Conservation (phyloP, 2,888 invertebrate genomes). For the Ophion obscuratus region DNA sequence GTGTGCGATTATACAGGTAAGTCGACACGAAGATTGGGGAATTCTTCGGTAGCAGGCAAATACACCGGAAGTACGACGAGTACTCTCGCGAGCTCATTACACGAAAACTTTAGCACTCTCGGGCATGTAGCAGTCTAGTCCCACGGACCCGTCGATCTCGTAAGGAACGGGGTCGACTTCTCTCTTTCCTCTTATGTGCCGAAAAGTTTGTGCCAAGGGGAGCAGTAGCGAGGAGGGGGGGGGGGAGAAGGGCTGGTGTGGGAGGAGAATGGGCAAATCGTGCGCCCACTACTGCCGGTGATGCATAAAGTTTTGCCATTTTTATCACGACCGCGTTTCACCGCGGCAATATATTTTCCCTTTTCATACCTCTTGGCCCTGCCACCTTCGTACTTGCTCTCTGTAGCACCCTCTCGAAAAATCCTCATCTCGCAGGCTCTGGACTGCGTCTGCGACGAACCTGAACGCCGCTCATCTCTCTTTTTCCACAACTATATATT, state of each 20-base stretch:
- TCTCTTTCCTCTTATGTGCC: constrained; percentile 31
- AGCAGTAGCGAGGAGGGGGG: constrained; percentile 3
- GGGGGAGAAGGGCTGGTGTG: constrained; percentile 7
- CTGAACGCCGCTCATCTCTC: constrained; percentile 1
- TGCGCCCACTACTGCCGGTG: constrained; percentile 56
- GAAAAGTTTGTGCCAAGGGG: constrained; percentile 61
- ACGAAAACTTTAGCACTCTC: constrained; percentile 68
- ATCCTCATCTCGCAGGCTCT: constrained; percentile 22
- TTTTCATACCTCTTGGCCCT: not conserved
- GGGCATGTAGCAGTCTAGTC: constrained; percentile 12
- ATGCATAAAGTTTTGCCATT: constrained; percentile 70
- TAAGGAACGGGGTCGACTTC: constrained; percentile 51
- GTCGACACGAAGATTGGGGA: constrained; percentile 13
- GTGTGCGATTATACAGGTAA: not conserved
- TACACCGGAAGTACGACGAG: constrained; percentile 48
- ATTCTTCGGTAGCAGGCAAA: constrained; percentile 29
- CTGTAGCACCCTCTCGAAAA: constrained; percentile 9
- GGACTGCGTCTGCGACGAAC: constrained; percentile 17
- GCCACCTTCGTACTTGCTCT: not conserved
- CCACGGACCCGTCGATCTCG: constrained; percentile 52
- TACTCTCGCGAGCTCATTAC: constrained; percentile 67
- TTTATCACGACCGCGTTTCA: constrained; percentile 66
- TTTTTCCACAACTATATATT: constrained; percentile 1
- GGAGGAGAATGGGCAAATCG: constrained; percentile 45
- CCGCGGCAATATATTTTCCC: constrained; percentile 57